Percentiles rank a stretch among this genome's conserved stretches.
Conservation (phyloP, 2,888 invertebrate species). For the Drosophila borborema region DNA sequence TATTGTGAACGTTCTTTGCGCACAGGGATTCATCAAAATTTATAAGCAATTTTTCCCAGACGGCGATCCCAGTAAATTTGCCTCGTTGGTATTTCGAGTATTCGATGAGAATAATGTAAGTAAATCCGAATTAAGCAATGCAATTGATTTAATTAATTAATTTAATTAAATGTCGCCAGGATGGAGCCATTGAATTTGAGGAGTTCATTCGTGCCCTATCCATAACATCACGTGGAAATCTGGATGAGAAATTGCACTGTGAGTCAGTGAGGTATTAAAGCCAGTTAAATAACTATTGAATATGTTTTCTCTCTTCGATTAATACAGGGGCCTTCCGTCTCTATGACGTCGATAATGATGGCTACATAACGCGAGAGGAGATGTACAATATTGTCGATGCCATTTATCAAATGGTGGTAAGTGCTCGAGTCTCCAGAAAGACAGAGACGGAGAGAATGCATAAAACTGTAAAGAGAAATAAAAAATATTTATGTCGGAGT, state of each 20-base stretch:
- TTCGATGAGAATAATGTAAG: conserved; percentile 99
- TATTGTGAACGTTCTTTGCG: conserved; percentile 49
- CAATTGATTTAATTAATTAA: background rate
- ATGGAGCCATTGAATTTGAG: conserved; percentile 99
- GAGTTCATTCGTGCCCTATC: conserved; percentile 99
- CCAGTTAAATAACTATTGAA: background rate
- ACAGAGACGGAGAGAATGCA: background rate
- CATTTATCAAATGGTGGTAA: conserved; percentile 99
- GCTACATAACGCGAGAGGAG: conserved; percentile 97
- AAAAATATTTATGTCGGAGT: background rate
- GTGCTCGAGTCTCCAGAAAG: conserved; percentile 83
- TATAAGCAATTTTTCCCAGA: conserved; percentile 99
- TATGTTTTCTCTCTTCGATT: conserved; percentile 86
- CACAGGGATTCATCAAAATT: conserved; percentile 99
- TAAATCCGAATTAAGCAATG: conserved; percentile 87
- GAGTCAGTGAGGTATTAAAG: conserved; percentile 85
- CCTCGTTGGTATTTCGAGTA: conserved; percentile 98
- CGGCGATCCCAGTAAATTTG: conserved; percentile 99
- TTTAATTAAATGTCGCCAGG: conserved; percentile 87
- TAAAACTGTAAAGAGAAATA: background rate
- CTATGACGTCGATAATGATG: conserved; percentile 98
- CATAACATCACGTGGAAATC: conserved; percentile 98
- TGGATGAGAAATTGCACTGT: conserved; percentile 99
- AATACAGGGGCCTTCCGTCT: conserved; percentile 96
- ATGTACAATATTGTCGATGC: conserved; percentile 99